Evolutionary conservation across 2,113 vertebrate genomes (phyloP).

Genomic region (Talpa occidentalis): DNA sequence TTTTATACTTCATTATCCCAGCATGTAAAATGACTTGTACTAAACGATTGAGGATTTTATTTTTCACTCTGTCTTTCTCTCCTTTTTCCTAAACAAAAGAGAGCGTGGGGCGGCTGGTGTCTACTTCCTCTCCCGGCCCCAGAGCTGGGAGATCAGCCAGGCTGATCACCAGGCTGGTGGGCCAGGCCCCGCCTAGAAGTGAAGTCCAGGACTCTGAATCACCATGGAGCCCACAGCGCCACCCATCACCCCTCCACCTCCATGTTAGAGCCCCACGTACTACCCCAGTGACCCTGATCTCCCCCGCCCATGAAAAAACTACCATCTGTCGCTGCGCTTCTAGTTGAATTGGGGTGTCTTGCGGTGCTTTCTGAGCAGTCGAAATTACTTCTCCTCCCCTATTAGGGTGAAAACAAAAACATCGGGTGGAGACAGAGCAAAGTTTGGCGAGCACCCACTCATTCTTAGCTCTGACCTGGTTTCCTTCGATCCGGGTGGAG

Average conservation of each 20-base stretch:
- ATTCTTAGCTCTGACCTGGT: neutral
- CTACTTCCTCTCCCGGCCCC: conserved; percentile 86
- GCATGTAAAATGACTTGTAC: conserved; percentile 99
- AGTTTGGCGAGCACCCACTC: neutral
- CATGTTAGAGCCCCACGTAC: neutral
- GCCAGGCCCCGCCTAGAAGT: conserved; percentile 73
- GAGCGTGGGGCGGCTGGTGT: conserved; percentile 85
- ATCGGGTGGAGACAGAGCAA: neutral
- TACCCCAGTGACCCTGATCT: neutral
- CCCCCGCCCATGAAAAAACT: neutral
- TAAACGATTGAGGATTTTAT: conserved; percentile 97
- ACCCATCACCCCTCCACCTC: conserved; percentile 23
- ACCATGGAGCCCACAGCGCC: conserved; percentile 54
- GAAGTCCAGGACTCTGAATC: conserved; percentile 74
- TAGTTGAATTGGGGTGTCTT: neutral
- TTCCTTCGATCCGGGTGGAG: neutral
- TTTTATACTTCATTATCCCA: conserved; percentile 99
- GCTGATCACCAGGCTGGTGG: conserved; percentile 83
- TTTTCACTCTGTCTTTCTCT: conserved; percentile 87
- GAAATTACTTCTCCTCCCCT: neutral
- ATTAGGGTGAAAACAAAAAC: conserved; percentile 19
- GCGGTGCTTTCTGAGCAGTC: conserved; percentile 20
- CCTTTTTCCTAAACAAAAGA: conserved; percentile 89
- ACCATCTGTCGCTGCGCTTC: conserved; percentile 37
- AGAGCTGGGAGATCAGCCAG: conserved; percentile 85